These are phyloP conservation scores for Hoplostethus atlanticus DNA, from an alignment of 2,797 vertebrate genomes.

Conservation along the genomic window DNA sequence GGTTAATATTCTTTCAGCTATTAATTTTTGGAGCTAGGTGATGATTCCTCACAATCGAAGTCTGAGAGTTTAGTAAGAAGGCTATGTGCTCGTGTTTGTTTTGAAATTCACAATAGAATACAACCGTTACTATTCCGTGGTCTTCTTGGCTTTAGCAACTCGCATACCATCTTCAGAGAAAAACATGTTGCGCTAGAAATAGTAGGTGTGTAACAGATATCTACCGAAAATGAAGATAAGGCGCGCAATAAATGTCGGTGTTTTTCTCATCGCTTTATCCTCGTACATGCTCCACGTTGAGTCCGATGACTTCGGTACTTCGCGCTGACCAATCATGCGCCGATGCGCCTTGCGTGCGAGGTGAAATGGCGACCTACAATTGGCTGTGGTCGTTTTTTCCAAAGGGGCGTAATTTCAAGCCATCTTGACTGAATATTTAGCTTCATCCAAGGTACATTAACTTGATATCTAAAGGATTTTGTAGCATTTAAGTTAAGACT, in stretches of 20 bases:
- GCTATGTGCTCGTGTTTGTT: not conserved
- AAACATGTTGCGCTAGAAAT: not conserved
- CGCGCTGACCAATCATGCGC: slow-evolving; percentile 64
- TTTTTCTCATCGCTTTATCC: slow-evolving; percentile 69
- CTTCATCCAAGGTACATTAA: slow-evolving; percentile 81
- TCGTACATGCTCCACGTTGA: slow-evolving; percentile 5
- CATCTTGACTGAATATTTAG: slow-evolving; percentile 87
- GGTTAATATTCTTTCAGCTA: too few relatives aligned
- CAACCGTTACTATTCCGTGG: not conserved
- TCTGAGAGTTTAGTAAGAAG: too few relatives aligned
- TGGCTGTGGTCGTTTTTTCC: slow-evolving; percentile 76
- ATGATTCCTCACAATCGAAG: too few relatives aligned
- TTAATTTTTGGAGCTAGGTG: too few relatives aligned
- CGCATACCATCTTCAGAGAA: too few relatives aligned
- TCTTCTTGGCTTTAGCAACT: not conserved
- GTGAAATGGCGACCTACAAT: slow-evolving; percentile 55
- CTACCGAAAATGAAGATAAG: slow-evolving; percentile 36
- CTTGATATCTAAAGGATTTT: slow-evolving; percentile 76
- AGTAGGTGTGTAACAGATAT: slow-evolving; percentile 39
- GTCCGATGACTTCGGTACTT: slow-evolving; percentile 42
- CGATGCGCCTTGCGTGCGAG: slow-evolving; percentile 74
- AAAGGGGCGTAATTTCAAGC: slow-evolving; percentile 87
- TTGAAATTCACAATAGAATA: not conserved
- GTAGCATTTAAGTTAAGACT: slow-evolving; percentile 33
- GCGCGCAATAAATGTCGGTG: slow-evolving; percentile 68